These are phyloP conservation scores for Varroa destructor DNA, from an alignment of 1,140 invertebrate species.

Conservation along the genomic window DNA sequence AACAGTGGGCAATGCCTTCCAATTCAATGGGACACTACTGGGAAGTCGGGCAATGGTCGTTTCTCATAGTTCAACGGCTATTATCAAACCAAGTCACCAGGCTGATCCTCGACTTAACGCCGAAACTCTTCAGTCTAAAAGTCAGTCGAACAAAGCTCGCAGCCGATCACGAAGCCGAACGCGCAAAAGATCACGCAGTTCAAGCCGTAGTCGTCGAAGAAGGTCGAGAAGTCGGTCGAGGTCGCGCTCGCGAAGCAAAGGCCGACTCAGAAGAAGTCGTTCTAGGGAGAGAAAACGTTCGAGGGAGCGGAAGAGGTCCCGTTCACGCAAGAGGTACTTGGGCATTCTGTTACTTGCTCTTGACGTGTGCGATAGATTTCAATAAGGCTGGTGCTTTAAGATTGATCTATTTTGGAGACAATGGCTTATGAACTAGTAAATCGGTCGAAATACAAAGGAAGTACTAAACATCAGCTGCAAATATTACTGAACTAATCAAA, in stretches of 20 bases:
- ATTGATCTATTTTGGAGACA: not conserved
- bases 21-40: slow-evolving; percentile 62
- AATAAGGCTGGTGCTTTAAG: not conserved
- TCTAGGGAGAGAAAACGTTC: slow-evolving; percentile 35
- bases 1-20: slow-evolving; percentile 67
- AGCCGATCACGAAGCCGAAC: slow-evolving; percentile 28
- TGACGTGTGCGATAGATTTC: not conserved
- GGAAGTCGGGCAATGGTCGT: slow-evolving; percentile 47
- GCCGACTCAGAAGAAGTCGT: slow-evolving; percentile 33
- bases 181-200: slow-evolving; percentile 31
- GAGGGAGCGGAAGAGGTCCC: slow-evolving; percentile 32
- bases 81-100: slow-evolving; percentile 21
- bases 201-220: slow-evolving; percentile 32
- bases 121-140: slow-evolving; percentile 19
- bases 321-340: slow-evolving; percentile 5
- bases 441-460: too few species aligned
- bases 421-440: not conserved
- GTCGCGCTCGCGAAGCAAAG: slow-evolving; percentile 33
- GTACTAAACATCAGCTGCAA: too few species aligned
- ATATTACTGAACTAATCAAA: too few species aligned
- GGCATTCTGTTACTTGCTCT: too few species aligned
- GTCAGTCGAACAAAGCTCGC: slow-evolving; percentile 29
- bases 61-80: slow-evolving; percentile 26
- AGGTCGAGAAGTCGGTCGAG: slow-evolving; percentile 34
- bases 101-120: slow-evolving; percentile 21